These are phyloP conservation scores for Morinoia aosen DNA, from an alignment of 2,888 invertebrate genomes.

Conservation along the genomic window DNA sequence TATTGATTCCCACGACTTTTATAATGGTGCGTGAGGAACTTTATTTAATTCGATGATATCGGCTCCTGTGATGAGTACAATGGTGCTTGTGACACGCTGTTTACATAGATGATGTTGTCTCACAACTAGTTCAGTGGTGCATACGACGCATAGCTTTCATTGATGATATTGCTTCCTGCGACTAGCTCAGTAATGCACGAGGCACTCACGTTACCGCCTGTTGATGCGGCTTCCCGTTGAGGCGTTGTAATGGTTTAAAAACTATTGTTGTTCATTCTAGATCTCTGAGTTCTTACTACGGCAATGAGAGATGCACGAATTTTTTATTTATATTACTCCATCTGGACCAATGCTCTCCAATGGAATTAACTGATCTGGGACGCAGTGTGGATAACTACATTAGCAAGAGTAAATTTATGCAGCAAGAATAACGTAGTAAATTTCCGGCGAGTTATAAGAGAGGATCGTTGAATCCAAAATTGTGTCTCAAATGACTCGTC, in stretches of 20 bases:
- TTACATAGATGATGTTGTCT: background rate
- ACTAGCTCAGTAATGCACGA: background rate
- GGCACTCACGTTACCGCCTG: background rate
- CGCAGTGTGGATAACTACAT: background rate
- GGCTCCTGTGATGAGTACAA: background rate
- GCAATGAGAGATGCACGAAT: background rate
- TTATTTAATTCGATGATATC: background rate
- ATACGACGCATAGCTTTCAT: background rate
- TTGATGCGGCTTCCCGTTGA: too few relatives aligned
- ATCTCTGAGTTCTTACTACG: background rate
- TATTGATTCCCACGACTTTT: background rate
- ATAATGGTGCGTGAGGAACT: background rate
- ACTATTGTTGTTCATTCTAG: too few relatives aligned
- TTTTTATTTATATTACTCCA: background rate
- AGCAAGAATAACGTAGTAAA: background rate
- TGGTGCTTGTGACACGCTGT: background rate
- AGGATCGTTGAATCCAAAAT: background rate
- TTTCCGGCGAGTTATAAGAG: background rate
- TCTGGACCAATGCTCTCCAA: background rate
- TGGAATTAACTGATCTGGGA: background rate
- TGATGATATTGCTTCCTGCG: background rate
- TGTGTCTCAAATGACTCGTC: background rate
- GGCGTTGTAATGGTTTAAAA: background rate
- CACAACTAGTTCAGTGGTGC: background rate
- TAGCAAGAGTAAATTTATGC: background rate